A percentile compares a stretch with the other conserved stretches of the same genome.
These are phyloP conservation scores for Nymphalis urticae DNA, from an alignment of 2,888 invertebrate species.

Conservation along the genomic window DNA sequence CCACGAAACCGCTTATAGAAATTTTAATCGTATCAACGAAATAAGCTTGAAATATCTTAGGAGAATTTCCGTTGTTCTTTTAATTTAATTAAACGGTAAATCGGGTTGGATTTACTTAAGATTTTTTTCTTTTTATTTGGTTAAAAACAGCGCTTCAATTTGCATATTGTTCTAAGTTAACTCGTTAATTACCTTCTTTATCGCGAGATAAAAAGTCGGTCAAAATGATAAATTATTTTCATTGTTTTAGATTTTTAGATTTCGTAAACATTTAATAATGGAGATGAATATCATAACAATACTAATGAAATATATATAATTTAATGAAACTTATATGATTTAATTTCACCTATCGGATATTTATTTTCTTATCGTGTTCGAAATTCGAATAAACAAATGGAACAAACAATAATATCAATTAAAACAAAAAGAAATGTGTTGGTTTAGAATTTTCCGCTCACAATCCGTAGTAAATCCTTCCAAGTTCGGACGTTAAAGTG, in stretches of 20 bases:
- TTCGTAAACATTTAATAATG: neutral
- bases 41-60: conserved; percentile 1
- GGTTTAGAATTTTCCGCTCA: conserved; percentile 27
- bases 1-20: neutral
- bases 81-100: conserved; percentile 14
- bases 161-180: conserved; percentile 21
- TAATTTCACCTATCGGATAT: neutral
- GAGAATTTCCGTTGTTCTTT: conserved; percentile 5
- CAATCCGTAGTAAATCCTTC: conserved; percentile 28
- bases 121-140: conserved; percentile 14
- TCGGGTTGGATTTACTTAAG: conserved; percentile 3
- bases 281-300: too few species aligned
- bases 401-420: conserved; percentile 30
- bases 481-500: conserved; percentile 32
- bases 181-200: conserved; percentile 13
- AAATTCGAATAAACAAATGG: conserved; percentile 10
- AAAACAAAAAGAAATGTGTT: conserved; percentile 24
- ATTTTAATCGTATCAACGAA: neutral
- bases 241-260: neutral
- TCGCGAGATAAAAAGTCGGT: neutral
- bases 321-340: neutral
- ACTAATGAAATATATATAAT: too few species aligned
- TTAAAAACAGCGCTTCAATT: conserved; percentile 16
- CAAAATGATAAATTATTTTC: neutral
- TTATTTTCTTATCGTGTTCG: neutral